Conservation (phyloP, 2,797 vertebrate species). For the Ambastaia sidthimunki region DNA sequence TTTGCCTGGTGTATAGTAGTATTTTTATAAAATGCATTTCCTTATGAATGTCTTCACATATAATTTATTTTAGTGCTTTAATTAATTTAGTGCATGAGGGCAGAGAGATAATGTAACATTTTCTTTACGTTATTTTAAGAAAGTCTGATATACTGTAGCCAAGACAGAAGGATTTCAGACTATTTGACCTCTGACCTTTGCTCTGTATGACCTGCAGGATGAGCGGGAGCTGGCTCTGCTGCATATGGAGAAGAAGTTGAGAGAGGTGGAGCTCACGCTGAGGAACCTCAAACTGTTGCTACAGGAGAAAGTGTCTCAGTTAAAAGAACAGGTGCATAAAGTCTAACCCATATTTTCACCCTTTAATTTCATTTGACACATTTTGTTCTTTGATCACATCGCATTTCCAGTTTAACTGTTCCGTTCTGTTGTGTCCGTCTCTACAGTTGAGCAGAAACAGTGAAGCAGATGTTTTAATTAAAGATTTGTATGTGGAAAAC, state of each 20-base stretch:
- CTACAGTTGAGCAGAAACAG: constrained; percentile 85
- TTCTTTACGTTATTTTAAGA: too few relatives aligned
- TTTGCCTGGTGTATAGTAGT: constrained; percentile 12
- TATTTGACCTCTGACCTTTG: constrained; percentile 38
- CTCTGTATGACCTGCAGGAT: constrained; percentile 70
- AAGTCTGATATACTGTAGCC: too few relatives aligned
- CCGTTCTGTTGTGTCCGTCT: neutral
- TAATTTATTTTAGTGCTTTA: neutral
- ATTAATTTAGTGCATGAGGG: neutral
- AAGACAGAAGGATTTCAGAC: too few relatives aligned
- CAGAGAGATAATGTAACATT: neutral
- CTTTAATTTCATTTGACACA: neutral
- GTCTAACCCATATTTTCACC: neutral
- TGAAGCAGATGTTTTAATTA: constrained; percentile 85
- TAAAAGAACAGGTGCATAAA: constrained; percentile 88
- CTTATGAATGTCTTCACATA: neutral
- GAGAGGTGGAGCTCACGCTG: constrained; percentile 90
- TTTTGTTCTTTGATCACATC: neutral
- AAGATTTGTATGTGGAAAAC: constrained; percentile 91
- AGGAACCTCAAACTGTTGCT: constrained; percentile 91
- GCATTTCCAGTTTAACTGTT: too few relatives aligned
- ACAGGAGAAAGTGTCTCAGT: constrained; percentile 92
- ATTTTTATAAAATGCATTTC: constrained; percentile 6
- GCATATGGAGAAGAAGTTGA: constrained; percentile 91
- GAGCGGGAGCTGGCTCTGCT: constrained; percentile 76